Base-by-base conservation (phyloP, 1,140 invertebrate genomes). In the Trichoplusia ni region DNA sequence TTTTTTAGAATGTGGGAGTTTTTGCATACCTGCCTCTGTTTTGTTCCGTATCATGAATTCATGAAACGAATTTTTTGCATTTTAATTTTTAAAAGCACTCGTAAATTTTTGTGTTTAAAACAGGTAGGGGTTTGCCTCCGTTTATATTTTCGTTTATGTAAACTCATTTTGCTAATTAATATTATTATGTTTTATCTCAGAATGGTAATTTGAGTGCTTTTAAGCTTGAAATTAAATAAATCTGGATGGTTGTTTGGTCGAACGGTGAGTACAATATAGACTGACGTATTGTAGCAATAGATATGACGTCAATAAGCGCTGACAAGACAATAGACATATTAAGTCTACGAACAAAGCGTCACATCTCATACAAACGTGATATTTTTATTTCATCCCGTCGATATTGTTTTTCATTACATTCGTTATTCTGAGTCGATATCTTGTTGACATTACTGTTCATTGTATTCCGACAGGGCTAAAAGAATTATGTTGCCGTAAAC, bases 41-140 rank as follows among this genome's bases (percentile, higher is more conserved):
- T 77, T 80, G 79, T 83, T 81, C 70, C 65, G 68, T 78, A 76
- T 80, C 72, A 76, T 82, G 70, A 82, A 81, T 81, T 79, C 67
- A 60, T 75, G 66, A 71, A 82, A 73, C 46, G 66, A 71, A 78
- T 71, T 60, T 71, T 71, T 67, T 49, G 44, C 59, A 49, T 61
- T 68, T 75, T 60, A 46, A 60, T 59, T 78, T n/a, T 77, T 65
- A 64, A 71, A 78, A 72, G 68, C 70, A 71, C 64, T 64, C 67
- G 64, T 62, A 63, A 73, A 62, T 64, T 75, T 74, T 62, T 71
- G 47, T 67, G 51, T 29, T 59, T 67, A 21, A 18, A 59, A 46
- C 27, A 35, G 40, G 16, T 42, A 33, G 18, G 42, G 19, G 56
- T 37, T 16, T 60, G 56, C 18, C n/a, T 60, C 7, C 42, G 16